Evolutionary conservation across 2,888 invertebrate genomes (phyloP), one percentile per base, ranked within the genome.

Genomic region (Campoplex capitator): DNA sequence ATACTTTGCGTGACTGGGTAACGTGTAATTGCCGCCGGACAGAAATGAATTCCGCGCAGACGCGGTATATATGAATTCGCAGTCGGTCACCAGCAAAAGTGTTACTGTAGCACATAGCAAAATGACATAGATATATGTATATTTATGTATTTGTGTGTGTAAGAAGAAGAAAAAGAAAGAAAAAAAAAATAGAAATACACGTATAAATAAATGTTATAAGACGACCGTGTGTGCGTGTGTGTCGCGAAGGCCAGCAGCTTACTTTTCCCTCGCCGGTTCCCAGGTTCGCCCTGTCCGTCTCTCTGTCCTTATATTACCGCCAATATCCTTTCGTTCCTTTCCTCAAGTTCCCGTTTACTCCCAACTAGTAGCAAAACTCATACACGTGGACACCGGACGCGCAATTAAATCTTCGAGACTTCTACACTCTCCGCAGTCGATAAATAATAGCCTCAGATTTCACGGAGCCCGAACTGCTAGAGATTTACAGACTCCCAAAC

Each of bases 211-310:
- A n/a, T 6, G 51, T 51, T 51, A 51, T 7, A 51, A 51, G 38
- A 6, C 51, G n/a, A 51, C 23, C 23, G 23, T 23, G 23, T 23
- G 23, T 23, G 23, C 23, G 51, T 85, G 85, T 89, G 89, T 92
- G 90, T 91, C 91, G 89, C 90, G 93, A 93, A 93, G 93, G 93
- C 91, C 93, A 92, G 87, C 90, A 89, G 91, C 90, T 92, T 89
- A 91, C 91, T 92, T 92, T 92, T 91, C 91, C 91, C 90, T 89
- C 89, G 23, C 23, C 23, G 85, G 89, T 91, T 91, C 90, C 91
- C 91, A 89, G 91, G 89, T 92, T 87, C 87, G 86, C 73, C 86
- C 85, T 78, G 83, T 68, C 51, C 65, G 65, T 79, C 58, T 75
- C 67, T 82, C 62, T 67, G 68, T 83, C 71, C 83, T 77, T 73